A percentile compares a stretch with the other conserved stretches of the same genome.
These are phyloP conservation scores for Brachypalpus laphriformis DNA, from an alignment of 2,888 invertebrate genomes.

Conservation along the genomic window DNA sequence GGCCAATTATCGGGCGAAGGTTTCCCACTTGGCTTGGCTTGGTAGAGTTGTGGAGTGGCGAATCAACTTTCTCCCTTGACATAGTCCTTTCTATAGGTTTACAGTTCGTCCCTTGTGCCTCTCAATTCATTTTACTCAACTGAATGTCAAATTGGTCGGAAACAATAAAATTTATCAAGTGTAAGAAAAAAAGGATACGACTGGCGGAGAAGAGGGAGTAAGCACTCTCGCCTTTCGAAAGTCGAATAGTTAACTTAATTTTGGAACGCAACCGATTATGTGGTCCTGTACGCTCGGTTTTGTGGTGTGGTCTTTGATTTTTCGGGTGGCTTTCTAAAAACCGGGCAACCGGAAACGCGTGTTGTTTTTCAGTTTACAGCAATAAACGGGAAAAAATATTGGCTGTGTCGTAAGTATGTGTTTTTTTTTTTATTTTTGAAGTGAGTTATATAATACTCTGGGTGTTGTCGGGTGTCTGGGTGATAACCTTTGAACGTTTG, in stretches of 20 bases:
- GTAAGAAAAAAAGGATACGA: conserved; percentile 61
- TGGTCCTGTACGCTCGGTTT: conserved; percentile 28
- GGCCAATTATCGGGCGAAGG: conserved; percentile 52
- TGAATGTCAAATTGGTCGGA: conserved; percentile 68
- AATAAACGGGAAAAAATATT: background rate
- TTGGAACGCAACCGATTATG: conserved; percentile 55
- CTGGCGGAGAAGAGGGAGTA: background rate
- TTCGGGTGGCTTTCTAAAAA: conserved; percentile 12
- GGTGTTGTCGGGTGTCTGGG: background rate
- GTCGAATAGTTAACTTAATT: conserved; percentile 61
- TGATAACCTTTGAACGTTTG: background rate
- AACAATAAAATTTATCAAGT: conserved; percentile 73
- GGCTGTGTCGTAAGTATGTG: background rate
- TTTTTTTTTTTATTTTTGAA: background rate
- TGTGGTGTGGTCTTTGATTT: conserved; percentile 25
- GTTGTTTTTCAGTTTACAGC: conserved; percentile 8
- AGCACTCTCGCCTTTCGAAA: conserved; percentile 27
- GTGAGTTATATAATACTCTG: too few species aligned
- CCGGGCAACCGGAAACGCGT: conserved; percentile 9
- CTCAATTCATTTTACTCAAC: conserved; percentile 68
- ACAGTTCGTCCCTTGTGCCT: conserved; percentile 22
- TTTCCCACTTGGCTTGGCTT: background rate
- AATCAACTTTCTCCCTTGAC: conserved; percentile 5
- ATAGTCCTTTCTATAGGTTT: conserved; percentile 8
- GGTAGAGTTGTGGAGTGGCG: background rate